phyloP scores from a whole-genome alignment of 2,797 vertebrate species.

The Lagodon rhomboides region DNA sequence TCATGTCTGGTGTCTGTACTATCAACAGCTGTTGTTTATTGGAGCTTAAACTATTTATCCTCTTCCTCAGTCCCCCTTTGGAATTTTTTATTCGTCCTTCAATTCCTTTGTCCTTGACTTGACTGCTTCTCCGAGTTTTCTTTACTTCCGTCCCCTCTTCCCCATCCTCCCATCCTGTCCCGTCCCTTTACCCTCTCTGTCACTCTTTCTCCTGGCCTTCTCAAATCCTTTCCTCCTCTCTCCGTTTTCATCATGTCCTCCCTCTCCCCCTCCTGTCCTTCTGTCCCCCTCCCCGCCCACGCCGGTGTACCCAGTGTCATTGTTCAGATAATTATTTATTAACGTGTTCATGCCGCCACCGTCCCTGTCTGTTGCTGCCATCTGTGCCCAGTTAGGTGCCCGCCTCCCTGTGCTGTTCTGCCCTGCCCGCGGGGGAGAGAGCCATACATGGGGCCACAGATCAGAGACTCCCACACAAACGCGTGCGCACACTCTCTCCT shows the following conservation, averaged over 20 bases:
- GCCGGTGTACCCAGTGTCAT: conserved; percentile 73
- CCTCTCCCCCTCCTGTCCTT: conserved; percentile 43
- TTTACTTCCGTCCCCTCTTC: not conserved
- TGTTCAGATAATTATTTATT: conserved; percentile 83
- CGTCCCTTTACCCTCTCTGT: conserved; percentile 43
- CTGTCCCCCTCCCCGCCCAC: conserved; percentile 40
- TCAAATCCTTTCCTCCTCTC: conserved; percentile 37
- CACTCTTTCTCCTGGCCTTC: conserved; percentile 43
- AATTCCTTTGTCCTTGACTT: conserved; percentile 39
- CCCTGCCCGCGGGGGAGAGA: conserved; percentile 74
- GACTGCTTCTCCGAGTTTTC: conserved; percentile 27
- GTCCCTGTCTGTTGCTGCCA: conserved; percentile 77
- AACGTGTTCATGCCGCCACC: conserved; percentile 73
- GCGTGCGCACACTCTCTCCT: conserved; percentile 11
- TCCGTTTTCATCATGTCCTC: conserved; percentile 29
- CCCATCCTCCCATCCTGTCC: conserved; percentile 25
- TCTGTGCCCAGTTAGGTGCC: conserved; percentile 83
- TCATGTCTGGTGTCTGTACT: not conserved
- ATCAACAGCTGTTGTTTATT: conserved; percentile 42
- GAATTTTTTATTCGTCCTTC: conserved; percentile 15
- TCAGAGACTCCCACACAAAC: conserved; percentile 68
- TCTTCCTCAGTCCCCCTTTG: not conserved
- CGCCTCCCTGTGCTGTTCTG: conserved; percentile 72
- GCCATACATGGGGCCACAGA: conserved; percentile 68
- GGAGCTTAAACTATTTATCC: conserved; percentile 10